Evolutionary conservation across 2,888 invertebrate species (phyloP), one percentile per base, ranked within the genome.

Genomic region (Netelia fuscicornis): DNA sequence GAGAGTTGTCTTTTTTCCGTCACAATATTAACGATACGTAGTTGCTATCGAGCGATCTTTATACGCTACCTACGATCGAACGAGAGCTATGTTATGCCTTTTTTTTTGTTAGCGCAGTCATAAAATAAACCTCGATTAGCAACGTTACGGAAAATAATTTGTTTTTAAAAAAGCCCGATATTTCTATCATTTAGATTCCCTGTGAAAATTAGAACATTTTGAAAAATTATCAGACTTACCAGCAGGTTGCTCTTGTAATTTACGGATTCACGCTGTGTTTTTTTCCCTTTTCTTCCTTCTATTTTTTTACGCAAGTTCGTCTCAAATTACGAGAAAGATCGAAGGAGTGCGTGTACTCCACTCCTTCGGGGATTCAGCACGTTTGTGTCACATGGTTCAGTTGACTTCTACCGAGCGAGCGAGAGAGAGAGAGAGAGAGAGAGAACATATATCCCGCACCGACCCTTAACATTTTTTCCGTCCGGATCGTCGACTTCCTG

Each of bases 181-280:
- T 37, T 37, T 6, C 6, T 37, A 37, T 37, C 5, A 37, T 37
- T 37, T 5, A 37, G 37, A 48, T 58, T 64, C n/a, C 30, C 23
- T 70, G 25, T 9, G 11, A 68, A 20, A 71, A 23, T 71, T 2
- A 54, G 10, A 68, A 68, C 23, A 30, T 25, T 70, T 70, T 9
- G 54, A 56, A 30, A 62, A 64, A 23, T 70, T 81, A 20, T 60
- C 67, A 25, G 52, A 20, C n/a, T 20, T 44, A 25, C 13, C 56
- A 70, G 84, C 84, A 84, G 84, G 81, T 84, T 81, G 72, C 48
- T 56, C n/a, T 52, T 67, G 56, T 84, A 84, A 77, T 81, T 84
- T 70, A 81, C 81, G 72, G 72, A 81, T 81, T 48, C 48, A 77
- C 68, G 68, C 20, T 72, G 56, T 72, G 77, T 77, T 71, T 77